These are phyloP conservation scores for Etheostoma perlongum DNA, from an alignment of 2,797 vertebrate species.

Conservation along the genomic window DNA sequence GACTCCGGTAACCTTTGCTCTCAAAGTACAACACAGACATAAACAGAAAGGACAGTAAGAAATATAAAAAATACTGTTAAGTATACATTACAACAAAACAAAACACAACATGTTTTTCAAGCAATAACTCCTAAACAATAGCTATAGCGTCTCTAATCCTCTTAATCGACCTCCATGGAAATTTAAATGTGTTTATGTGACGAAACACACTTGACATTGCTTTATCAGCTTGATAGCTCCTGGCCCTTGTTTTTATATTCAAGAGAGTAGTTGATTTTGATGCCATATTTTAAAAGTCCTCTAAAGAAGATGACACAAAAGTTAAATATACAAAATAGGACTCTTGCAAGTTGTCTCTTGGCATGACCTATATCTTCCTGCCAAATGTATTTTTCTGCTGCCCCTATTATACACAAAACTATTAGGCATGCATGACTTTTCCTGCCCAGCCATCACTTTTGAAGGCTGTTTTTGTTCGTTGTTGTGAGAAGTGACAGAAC, in stretches of 20 bases:
- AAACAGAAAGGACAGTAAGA: too few relatives aligned
- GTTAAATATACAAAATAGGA: background rate
- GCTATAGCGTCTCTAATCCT: background rate
- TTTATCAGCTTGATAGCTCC: background rate
- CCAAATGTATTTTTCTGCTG: slow-evolving; percentile 23
- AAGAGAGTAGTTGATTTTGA: background rate
- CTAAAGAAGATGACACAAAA: background rate
- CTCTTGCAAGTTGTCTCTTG: background rate
- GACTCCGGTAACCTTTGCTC: too few relatives aligned
- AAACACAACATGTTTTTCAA: background rate
- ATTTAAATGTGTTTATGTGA: background rate
- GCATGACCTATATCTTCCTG: slow-evolving; percentile 51
- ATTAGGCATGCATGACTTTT: slow-evolving; percentile 44
- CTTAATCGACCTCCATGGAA: background rate
- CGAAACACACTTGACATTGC: background rate
- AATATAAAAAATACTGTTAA: too few relatives aligned
- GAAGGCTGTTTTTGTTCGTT: slow-evolving; percentile 54
- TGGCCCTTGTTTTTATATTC: too few relatives aligned
- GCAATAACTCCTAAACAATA: background rate
- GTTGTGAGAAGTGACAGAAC: slow-evolving; percentile 53
- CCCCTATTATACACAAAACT: slow-evolving; percentile 29
- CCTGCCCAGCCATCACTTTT: slow-evolving; percentile 57
- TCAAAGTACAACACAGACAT: too few relatives aligned
- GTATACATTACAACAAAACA: too few relatives aligned
- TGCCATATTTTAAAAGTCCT: background rate